Evolutionary conservation across 2,888 invertebrate genomes (phyloP), one percentile per base, ranked within the genome.

Genomic region (Zeuzera pyrina): DNA sequence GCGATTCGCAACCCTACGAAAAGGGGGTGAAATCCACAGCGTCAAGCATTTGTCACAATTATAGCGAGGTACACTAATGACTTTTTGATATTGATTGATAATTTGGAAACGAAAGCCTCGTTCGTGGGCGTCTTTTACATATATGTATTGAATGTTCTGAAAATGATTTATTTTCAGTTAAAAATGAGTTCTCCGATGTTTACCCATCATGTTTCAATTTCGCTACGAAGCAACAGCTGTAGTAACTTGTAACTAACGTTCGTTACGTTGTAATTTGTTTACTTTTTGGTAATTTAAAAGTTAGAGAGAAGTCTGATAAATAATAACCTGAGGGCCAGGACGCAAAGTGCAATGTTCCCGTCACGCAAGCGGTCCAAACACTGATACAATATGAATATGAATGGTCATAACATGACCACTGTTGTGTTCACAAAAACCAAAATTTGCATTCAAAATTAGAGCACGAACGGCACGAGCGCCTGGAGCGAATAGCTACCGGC

Each of bases 381-480:
- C 66, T 52, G 47, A 38, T 50, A 38, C 45, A 49, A 43, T 35
- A 49, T 49, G 53, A 53, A 55, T 57, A 56, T 53, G 53, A 60
- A 45, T 52, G 55, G 47, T 47, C 43, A 42, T 47, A 47, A 45
- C 36, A 35, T 31, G 26, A 34, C 31, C 13, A 42, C 39, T 41
- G 43, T 49, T 59, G 56, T 57, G 61, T 64, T 61, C 61, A 57
- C 49, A 46, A 59, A 66, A 54, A 64, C 53, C 47, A 50, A 61
- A 71, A 77, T 78, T 79, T 71, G 70, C 76, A 78, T 77, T 63
- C 49, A 49, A 77, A 79, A 81, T 81, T 77, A 69, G 71, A 70
- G 63, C 76, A 63, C 57, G 67, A 66, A 59, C 52, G 65, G 70
- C 81, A 79, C 79, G 78, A 71, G 71, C 66, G 76, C 79, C 72